Conservation (phyloP, 2,797 vertebrate genomes). For the Cossypha caffra region DNA sequence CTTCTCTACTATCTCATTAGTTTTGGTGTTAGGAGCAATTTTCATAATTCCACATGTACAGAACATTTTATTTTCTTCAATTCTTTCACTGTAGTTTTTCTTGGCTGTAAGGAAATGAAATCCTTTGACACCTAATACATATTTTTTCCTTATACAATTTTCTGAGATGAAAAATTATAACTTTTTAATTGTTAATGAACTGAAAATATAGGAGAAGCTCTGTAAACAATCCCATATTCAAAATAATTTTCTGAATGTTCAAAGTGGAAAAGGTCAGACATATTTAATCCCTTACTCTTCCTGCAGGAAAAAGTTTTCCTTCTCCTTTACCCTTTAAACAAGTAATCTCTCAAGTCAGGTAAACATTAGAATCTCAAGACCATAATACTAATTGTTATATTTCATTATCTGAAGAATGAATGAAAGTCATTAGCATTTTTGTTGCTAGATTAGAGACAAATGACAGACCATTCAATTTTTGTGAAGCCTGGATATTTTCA, state of each 20-base stretch:
- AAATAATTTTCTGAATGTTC: not conserved
- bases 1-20: not conserved
- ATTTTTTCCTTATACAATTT: not conserved
- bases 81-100: not conserved
- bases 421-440: conserved; percentile 23
- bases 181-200: not conserved
- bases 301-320: not conserved
- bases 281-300: not conserved
- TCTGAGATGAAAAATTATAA: not conserved
- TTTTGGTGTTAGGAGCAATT: not conserved
- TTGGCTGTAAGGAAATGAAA: not conserved
- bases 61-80: not conserved
- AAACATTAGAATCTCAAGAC: conserved; percentile 23
- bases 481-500: conserved; percentile 40
- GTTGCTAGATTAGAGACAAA: conserved; percentile 5
- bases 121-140: not conserved
- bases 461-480: not conserved
- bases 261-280: not conserved
- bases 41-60: not conserved
- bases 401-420: conserved; percentile 20
- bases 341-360: not conserved
- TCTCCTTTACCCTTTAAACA: not conserved
- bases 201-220: not conserved
- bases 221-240: not conserved
- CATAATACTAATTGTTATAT: not conserved